Percentiles rank a stretch among this genome's conserved stretches.
These are phyloP conservation scores for Falco rusticolus DNA, from an alignment of 2,797 vertebrate species.

Conservation along the genomic window DNA sequence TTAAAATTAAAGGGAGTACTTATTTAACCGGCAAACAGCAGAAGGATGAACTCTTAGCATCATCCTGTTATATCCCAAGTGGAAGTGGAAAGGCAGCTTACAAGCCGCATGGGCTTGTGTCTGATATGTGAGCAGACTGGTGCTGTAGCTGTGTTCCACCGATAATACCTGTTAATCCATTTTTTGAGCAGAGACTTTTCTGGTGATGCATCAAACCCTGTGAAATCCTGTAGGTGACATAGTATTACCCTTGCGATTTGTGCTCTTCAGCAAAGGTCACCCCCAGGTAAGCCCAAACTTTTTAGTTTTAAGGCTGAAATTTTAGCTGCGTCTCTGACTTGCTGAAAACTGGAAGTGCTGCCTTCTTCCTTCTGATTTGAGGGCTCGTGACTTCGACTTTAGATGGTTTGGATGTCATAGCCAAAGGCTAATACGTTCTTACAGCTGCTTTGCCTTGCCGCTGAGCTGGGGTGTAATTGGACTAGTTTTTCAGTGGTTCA, in stretches of 20 bases:
- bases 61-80: not conserved
- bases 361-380: not conserved
- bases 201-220: not conserved
- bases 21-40: constrained; percentile 26
- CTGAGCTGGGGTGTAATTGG: not conserved
- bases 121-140: not conserved
- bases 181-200: not conserved
- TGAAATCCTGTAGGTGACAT: not conserved
- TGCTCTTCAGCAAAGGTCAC: not conserved
- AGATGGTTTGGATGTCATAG: constrained; percentile 28
- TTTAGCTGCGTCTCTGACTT: not conserved
- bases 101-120: not conserved
- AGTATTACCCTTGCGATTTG: not conserved
- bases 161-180: not conserved
- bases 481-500: constrained; percentile 26
- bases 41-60: constrained; percentile 8
- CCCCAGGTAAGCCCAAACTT: constrained; percentile 16
- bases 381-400: not conserved
- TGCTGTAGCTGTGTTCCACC: not conserved
- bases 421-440: not conserved
- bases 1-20: constrained; percentile 45
- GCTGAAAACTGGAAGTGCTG: not conserved
- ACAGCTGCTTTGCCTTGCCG: constrained; percentile 13
- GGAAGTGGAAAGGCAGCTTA: not conserved
- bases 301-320: not conserved